These are phyloP conservation scores for Chlorospingus flavigularis DNA, from an alignment of 2,797 vertebrate genomes.

Conservation along the genomic window DNA sequence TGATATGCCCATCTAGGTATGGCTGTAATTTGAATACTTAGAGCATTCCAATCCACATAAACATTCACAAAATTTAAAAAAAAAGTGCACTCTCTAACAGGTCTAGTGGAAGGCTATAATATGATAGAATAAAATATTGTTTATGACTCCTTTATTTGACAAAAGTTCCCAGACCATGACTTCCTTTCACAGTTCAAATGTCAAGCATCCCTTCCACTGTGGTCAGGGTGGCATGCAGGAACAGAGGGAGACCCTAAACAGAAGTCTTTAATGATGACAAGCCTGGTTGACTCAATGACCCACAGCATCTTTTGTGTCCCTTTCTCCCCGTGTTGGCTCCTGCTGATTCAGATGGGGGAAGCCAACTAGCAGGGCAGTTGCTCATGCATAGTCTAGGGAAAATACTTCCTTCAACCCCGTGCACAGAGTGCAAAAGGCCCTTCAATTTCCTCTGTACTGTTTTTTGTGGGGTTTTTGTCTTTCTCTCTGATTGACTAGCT, in stretches of 20 bases:
- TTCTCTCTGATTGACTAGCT: slow-evolving; percentile 52
- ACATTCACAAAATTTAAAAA: background rate
- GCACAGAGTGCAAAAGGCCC: slow-evolving; percentile 19
- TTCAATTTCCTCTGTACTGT: slow-evolving; percentile 35
- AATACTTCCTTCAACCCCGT: slow-evolving; percentile 24
- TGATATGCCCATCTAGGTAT: background rate
- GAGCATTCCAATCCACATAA: background rate
- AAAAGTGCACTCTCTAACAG: background rate
- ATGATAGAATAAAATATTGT: slow-evolving; percentile 27
- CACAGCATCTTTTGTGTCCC: slow-evolving; percentile 43
- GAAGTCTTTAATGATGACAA: slow-evolving; percentile 35
- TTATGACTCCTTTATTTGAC: slow-evolving; percentile 42
- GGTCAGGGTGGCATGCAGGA: slow-evolving; percentile 40
- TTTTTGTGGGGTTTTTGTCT: background rate
- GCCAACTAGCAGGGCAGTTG: slow-evolving; percentile 11
- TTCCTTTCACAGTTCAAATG: slow-evolving; percentile 60
- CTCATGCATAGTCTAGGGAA: slow-evolving; percentile 18
- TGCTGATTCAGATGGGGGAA: slow-evolving; percentile 12
- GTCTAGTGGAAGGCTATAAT: background rate
- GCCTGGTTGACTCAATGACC: slow-evolving; percentile 50
- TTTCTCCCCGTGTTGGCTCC: slow-evolving; percentile 35
- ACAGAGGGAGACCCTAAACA: slow-evolving; percentile 33
- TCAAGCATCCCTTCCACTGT: slow-evolving; percentile 41
- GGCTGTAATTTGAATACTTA: background rate
- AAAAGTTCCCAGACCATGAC: slow-evolving; percentile 52